Conservation (phyloP, 35 echinoderm and acorn worm genomes). For the Heliocidaris erythrogramma region DNA sequence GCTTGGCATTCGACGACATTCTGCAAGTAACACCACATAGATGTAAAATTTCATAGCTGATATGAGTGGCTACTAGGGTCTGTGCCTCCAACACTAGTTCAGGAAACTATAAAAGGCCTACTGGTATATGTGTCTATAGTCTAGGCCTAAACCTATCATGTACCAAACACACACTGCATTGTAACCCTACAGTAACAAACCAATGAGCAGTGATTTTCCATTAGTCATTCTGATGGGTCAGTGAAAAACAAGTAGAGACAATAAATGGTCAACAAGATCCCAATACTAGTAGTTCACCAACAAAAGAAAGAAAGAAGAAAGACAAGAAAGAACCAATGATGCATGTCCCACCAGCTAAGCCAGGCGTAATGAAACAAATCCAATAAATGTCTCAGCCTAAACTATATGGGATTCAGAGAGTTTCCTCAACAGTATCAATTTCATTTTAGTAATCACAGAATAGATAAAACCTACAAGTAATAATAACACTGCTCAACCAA, state of each 20-base stretch:
- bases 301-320: neutral
- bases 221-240: neutral
- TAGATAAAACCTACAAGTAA: neutral
- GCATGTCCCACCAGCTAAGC: neutral
- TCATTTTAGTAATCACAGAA: neutral
- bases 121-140: neutral
- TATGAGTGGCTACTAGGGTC: neutral
- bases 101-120: neutral
- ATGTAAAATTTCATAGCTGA: neutral
- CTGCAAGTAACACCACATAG: neutral
- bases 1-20: neutral
- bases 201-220: neutral
- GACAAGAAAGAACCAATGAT: neutral
- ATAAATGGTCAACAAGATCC: neutral
- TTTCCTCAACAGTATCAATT: neutral
- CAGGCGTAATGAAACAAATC: neutral
- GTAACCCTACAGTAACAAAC: neutral
- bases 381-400: neutral
- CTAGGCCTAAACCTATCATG: too few species aligned
- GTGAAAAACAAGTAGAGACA: neutral
- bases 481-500: neutral
- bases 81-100: neutral
- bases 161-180: neutral
- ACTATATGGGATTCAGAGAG: neutral
- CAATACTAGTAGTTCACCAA: neutral